Evolutionary conservation across 2,888 invertebrate genomes (phyloP), one percentile per base, ranked within the genome.

Genomic region (Morpho achilles): DNA sequence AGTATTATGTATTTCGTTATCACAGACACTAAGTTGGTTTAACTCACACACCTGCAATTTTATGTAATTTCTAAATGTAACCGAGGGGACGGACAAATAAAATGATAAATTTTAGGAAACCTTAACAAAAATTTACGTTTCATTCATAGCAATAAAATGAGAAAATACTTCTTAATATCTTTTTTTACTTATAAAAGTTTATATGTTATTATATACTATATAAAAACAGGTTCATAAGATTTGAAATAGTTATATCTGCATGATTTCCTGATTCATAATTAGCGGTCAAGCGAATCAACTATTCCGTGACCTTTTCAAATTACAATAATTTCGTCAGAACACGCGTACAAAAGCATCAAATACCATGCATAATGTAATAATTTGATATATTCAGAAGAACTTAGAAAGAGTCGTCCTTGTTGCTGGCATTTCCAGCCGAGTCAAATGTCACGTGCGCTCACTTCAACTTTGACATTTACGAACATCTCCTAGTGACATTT

Each of bases 381-480:
- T 80, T 78, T 75, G 74, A 73, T 78, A 76, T 76, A 79, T 78
- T 77, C 76, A 80, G 83, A 86, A 81, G 81, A 76, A 78, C 84
- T 79, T 82, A 83, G 84, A 88, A 88, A 87, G 86, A 88, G 82
- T 84, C 87, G 88, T 88, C 89, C 89, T 90, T 89, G 89, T 81
- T 82, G 82, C 88, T 89, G 88, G 84, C 88, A 90, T 89, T 90
- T 90, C 67, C 70, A 77, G 69, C 70, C 75, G 74, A 85, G 88
- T 84, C 88, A 89, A 88, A 89, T 88, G 89, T 88, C 88, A 84
- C 80, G 82, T 79, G 81, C 81, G 82, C 84, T 82, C 80, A 82
- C 79, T 70, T 76, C 73, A 86, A 86, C 89, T 89, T 75, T 88
- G 85, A 75, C 84, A 89, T 90, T 87, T 81, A 67, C 50, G 47